Evolutionary conservation across 1,140 invertebrate species (phyloP), one percentile per base, ranked within the genome.

Genomic region (Philotrypesis tridentata): DNA sequence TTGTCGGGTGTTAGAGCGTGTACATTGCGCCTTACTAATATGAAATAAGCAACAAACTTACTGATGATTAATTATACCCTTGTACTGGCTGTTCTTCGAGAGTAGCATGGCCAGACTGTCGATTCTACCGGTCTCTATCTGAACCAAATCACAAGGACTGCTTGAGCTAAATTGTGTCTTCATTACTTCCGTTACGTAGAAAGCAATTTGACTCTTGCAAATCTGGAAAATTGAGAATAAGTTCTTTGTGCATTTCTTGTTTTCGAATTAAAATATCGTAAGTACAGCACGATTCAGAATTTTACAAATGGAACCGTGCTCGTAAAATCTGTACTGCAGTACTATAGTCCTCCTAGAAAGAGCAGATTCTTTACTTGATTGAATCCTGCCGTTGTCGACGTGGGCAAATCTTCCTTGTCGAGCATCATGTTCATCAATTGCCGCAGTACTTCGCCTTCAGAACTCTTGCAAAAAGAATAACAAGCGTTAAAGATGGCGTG

Each of bases 51-150:
- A 21, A 4, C 12, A 60, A 70, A 82, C 84, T 61, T 29, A 85
- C 85, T 85, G 70, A 74, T 85, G 74, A 78, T 85, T 85, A 25
- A 85, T 85, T 8, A 85, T 8, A 12, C 14, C 40, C 1, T 79
- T 85, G 11, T 81, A 85, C 1, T 75, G 85, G 63, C 65, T 85
- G 1, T 21, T 23, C 43, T 85, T 85, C 0, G 76, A 60, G 0
- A 85, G 31, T 12, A 75, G 9, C 43, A 85, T 77, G 2, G 33
- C 71, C 5, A 85, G 25, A 27, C 79, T 83, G 14, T 80, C 82
- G 9, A 84, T 70, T 27, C 72, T 79, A 0, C 76, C 79, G 1
- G 77, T 61, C 2, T 29, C 33, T 2, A 85, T 31, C 9, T 8
- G 2, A 12, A 74, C 82, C 3, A 85, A 1, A n/a, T 84, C 73